Percentiles rank a stretch among this genome's conserved stretches.
Conservation (phyloP, 2,113 vertebrate species). For the Protobothrops mucrosquamatus region DNA sequence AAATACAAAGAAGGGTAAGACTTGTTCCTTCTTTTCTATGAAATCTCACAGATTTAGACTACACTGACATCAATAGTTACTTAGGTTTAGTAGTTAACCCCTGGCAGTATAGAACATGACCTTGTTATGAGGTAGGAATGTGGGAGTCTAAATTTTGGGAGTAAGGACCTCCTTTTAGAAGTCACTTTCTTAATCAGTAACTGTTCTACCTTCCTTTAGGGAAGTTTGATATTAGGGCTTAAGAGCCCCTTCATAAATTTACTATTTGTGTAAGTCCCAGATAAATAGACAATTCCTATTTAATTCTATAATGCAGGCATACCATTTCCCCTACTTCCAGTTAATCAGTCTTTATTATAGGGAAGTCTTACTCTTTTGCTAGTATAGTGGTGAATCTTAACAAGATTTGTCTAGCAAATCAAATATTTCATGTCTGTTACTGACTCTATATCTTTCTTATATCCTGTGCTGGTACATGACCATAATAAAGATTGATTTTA, state of each 20-base stretch:
- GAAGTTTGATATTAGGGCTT: background rate
- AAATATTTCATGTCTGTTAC: background rate
- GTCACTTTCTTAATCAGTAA: background rate
- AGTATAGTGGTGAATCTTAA: background rate
- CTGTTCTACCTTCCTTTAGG: background rate
- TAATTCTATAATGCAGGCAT: background rate
- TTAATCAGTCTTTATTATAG: background rate
- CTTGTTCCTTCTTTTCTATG: slow-evolving; percentile 20
- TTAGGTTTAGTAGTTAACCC: background rate
- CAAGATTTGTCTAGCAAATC: background rate
- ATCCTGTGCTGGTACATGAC: background rate
- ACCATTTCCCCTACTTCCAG: background rate
- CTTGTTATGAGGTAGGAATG: background rate
- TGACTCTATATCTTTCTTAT: background rate
- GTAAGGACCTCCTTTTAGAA: background rate
- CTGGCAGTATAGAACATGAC: background rate
- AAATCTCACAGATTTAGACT: background rate
- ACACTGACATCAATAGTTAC: background rate
- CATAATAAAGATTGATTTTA: background rate
- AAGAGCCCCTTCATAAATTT: background rate
- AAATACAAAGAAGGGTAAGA: slow-evolving; percentile 98
- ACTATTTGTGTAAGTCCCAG: background rate
- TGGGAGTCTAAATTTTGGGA: background rate
- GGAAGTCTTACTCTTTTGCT: background rate
- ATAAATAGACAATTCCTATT: background rate